A percentile compares a stretch with the other conserved stretches of the same genome.
Conservation (phyloP, 2,113 vertebrate species). For the Xiphorhynchus elegans region DNA sequence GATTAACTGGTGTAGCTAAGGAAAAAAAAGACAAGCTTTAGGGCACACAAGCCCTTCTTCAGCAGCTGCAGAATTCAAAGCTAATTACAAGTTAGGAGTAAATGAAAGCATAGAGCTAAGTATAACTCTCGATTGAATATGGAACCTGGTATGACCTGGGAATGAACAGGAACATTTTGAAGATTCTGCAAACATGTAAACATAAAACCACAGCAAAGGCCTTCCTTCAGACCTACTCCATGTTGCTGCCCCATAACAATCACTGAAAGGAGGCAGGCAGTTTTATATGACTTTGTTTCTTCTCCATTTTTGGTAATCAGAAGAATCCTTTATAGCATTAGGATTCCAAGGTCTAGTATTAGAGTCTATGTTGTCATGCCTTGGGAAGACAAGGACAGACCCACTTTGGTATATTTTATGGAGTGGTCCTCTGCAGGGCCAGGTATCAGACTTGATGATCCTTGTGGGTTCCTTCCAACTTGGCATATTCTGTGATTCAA, state of each 20-base stretch:
- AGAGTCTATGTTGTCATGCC: background rate
- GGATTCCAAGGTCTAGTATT: background rate
- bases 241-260: background rate
- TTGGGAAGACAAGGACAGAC: background rate
- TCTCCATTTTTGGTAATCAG: background rate
- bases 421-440: background rate
- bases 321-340: background rate
- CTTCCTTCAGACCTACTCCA: background rate
- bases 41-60: background rate
- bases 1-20: background rate
- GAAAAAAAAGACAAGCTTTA: background rate
- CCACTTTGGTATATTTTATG: background rate
- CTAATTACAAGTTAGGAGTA: background rate
- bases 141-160: background rate
- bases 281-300: background rate
- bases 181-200: background rate
- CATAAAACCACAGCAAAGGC: background rate
- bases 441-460: background rate
- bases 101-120: background rate
- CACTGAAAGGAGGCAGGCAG: background rate
- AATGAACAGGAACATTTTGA: background rate
- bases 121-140: background rate
- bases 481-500: background rate
- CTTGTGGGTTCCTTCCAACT: background rate
- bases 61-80: background rate